Conservation (phyloP, 2,888 invertebrate genomes). For the Charanyca ferruginea region DNA sequence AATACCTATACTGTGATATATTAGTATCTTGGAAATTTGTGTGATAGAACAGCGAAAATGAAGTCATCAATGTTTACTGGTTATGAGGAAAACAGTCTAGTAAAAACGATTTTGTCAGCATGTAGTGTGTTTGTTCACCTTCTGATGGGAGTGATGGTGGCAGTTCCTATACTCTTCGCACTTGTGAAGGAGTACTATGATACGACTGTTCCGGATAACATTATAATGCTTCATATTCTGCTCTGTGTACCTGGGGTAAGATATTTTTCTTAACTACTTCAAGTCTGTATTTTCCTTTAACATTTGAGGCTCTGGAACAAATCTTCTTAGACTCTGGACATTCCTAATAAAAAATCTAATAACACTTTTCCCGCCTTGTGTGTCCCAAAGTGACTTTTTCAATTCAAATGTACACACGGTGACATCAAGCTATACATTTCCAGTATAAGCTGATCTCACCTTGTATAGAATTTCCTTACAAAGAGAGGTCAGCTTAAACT, state of each 20-base stretch:
- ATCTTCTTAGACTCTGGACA: too few species aligned
- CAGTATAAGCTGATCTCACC: too few species aligned
- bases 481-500: too few species aligned
- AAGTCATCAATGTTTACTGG: constrained; percentile 23
- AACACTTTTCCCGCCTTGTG: too few species aligned
- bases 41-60: constrained; percentile 27
- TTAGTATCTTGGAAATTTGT: neutral
- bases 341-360: too few species aligned
- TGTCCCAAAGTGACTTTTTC: too few species aligned
- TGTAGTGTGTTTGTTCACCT: constrained; percentile 54
- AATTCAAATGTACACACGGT: too few species aligned
- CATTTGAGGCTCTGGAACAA: too few species aligned
- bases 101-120: constrained; percentile 39
- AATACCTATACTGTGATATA: constrained; percentile 38
- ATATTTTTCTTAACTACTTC: neutral
- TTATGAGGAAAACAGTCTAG: constrained; percentile 37
- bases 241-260: constrained; percentile 60
- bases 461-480: too few species aligned
- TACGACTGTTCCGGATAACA: constrained; percentile 38
- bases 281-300: too few species aligned
- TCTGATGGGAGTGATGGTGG: constrained; percentile 50
- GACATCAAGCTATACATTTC: too few species aligned
- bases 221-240: constrained; percentile 52
- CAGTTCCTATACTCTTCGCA: constrained; percentile 50
- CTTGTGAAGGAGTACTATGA: constrained; percentile 39